Percentiles rank a stretch among this genome's conserved stretches.
Conservation (phyloP, 2,888 invertebrate genomes). For the Epinotia demarniana region DNA sequence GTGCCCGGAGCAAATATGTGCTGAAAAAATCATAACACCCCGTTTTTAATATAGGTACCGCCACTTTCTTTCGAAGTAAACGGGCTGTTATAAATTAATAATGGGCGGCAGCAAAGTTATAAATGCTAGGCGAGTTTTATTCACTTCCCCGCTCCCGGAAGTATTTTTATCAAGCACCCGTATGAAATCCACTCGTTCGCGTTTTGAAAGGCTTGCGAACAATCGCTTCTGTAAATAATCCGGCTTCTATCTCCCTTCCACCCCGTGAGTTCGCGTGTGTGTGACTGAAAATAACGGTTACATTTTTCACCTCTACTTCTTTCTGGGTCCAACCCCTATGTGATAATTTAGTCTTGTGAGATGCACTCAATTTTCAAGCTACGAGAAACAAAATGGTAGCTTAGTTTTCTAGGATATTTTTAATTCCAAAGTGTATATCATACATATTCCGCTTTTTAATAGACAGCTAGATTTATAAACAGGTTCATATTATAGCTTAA, state of each 20-base stretch:
- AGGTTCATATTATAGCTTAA: not conserved
- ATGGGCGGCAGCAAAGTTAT: slow-evolving; percentile 34
- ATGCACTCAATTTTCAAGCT: not conserved
- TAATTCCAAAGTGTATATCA: not conserved
- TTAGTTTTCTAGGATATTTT: slow-evolving; percentile 7
- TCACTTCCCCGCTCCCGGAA: slow-evolving; percentile 49
- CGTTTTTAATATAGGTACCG: slow-evolving; percentile 16
- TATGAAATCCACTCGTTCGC: slow-evolving; percentile 61
- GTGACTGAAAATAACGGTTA: slow-evolving; percentile 56
- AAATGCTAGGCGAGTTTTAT: slow-evolving; percentile 41
- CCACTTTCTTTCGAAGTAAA: slow-evolving; percentile 33
- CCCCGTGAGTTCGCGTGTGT: slow-evolving; percentile 52
- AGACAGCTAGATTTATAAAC: not conserved
- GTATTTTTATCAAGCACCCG: slow-evolving; percentile 68
- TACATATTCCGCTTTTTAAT: not conserved
- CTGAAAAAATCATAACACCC: slow-evolving; percentile 8
- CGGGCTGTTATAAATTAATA: slow-evolving; percentile 41
- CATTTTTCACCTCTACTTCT: slow-evolving; percentile 52
- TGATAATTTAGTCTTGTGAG: slow-evolving; percentile 22
- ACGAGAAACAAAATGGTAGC: not conserved
- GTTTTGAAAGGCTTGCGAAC: slow-evolving; percentile 64
- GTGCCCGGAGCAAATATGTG: not conserved
- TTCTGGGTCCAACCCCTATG: slow-evolving; percentile 21
- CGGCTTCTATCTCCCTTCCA: slow-evolving; percentile 64
- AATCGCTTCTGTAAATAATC: slow-evolving; percentile 68